Evolutionary conservation across 2,888 invertebrate genomes (phyloP).

Genomic region (Sphinx pinastri): DNA sequence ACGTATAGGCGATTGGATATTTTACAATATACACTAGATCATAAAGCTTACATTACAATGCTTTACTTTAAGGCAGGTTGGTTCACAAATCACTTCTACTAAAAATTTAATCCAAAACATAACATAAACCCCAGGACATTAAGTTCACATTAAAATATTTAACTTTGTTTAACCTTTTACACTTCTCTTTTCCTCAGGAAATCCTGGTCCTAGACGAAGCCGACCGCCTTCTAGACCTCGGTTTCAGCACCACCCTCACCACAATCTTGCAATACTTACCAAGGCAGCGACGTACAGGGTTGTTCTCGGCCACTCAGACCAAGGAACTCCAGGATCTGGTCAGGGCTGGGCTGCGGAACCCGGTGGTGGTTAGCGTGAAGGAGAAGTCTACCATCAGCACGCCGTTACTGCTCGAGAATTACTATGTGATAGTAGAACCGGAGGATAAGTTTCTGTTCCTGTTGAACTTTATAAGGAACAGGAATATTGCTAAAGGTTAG

Average conservation of each 20-base stretch:
- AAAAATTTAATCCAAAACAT: too few relatives aligned
- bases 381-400: constrained; percentile 92
- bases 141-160: too few relatives aligned
- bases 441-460: constrained; percentile 92
- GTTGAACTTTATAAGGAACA: constrained; percentile 89
- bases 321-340: constrained; percentile 96
- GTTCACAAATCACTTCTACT: background rate
- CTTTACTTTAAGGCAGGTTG: background rate
- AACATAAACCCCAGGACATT: too few relatives aligned
- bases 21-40: background rate
- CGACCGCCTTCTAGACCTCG: constrained; percentile 95
- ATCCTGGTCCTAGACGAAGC: constrained; percentile 98
- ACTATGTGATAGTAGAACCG: constrained; percentile 90
- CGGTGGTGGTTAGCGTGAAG: constrained; percentile 94
- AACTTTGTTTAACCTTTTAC: too few relatives aligned
- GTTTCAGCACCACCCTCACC: constrained; percentile 93
- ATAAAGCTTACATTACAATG: background rate
- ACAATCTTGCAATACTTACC: constrained; percentile 96
- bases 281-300: constrained; percentile 95
- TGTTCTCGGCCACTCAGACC: constrained; percentile 99
- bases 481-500: constrained; percentile 64
- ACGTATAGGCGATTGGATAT: too few relatives aligned
- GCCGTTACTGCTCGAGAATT: constrained; percentile 89
- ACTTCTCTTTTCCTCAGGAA: constrained; percentile 84
- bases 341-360: constrained; percentile 96